A percentile compares a stretch with the other conserved stretches of the same genome.
Conservation (phyloP, 1,140 invertebrate genomes). For the Elysia chlorotica region DNA sequence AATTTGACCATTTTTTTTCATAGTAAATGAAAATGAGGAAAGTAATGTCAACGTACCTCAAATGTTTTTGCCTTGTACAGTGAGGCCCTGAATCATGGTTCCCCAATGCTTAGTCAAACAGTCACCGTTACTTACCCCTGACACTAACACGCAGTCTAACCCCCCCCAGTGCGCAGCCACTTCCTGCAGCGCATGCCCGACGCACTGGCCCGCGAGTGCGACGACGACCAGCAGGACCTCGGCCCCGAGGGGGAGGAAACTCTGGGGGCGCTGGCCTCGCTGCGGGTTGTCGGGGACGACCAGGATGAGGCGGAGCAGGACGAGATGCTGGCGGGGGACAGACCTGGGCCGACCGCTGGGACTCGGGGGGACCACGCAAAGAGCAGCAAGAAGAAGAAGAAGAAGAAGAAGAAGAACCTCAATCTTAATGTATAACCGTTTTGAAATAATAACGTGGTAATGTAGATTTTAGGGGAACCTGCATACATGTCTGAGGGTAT, state of each 20-base stretch:
- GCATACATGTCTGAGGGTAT: too few relatives aligned
- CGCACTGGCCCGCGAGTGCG: conserved; percentile 36
- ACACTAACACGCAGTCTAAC: background rate
- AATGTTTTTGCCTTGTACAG: too few relatives aligned
- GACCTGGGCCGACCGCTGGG: background rate
- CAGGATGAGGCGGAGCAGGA: conserved; percentile 19
- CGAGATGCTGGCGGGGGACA: conserved; percentile 17
- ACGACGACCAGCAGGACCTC: conserved; percentile 34
- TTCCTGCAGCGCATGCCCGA: conserved; percentile 39
- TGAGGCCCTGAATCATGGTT: too few relatives aligned
- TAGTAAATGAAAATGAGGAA: too few relatives aligned
- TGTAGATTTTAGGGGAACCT: too few relatives aligned
- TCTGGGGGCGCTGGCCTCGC: conserved; percentile 29
- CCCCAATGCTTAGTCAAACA: background rate
- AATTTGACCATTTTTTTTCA: too few relatives aligned
- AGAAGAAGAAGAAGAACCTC: conserved; percentile 40
- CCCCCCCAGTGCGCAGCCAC: conserved; percentile 40
- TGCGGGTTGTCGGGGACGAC: conserved; percentile 28
- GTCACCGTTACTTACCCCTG: background rate
- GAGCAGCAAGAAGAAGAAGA: conserved; percentile 14
- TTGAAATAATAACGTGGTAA: too few relatives aligned
- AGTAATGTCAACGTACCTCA: too few relatives aligned
- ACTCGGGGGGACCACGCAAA: background rate
- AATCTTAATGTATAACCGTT: too few relatives aligned
- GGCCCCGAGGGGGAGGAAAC: conserved; percentile 17